phyloP scores from a whole-genome alignment of 1,140 invertebrate species.

The Drosophila ercepeae region DNA sequence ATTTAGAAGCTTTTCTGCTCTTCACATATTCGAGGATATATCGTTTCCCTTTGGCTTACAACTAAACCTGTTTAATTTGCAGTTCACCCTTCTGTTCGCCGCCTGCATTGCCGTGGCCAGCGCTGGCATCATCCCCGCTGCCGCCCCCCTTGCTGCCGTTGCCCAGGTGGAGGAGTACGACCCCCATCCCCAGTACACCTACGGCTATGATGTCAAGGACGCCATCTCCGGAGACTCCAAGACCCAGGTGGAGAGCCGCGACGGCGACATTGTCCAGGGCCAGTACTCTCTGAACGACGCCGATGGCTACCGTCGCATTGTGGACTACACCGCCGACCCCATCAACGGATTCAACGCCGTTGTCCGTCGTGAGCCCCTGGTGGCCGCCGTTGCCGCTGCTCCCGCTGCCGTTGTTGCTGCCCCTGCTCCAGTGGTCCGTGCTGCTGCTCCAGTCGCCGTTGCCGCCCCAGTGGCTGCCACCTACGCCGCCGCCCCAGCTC shows the following conservation, averaged over 20 bases:
- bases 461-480: constrained; percentile 43
- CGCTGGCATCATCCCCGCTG: constrained; percentile 77
- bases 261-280: constrained; percentile 84
- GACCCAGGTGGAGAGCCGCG: constrained; percentile 80
- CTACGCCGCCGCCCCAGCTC: constrained; percentile 58
- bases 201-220: constrained; percentile 88
- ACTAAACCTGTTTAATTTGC: constrained; percentile 18
- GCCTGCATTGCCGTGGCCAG: constrained; percentile 77
- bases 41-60: background rate
- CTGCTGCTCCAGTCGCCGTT: constrained; percentile 57
- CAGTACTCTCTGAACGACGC: constrained; percentile 83
- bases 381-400: constrained; percentile 71
- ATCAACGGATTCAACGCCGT: constrained; percentile 84
- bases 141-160: constrained; percentile 78
- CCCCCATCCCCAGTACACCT: constrained; percentile 88
- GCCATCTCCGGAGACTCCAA: constrained; percentile 84
- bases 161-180: constrained; percentile 85
- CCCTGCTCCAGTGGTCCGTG: constrained; percentile 53
- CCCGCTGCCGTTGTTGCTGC: constrained; percentile 61
- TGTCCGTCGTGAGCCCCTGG: constrained; percentile 80
- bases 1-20: background rate
- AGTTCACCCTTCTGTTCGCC: constrained; percentile 79
- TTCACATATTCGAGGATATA: background rate
- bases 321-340: constrained; percentile 82
- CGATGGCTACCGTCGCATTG: constrained; percentile 83